Evolutionary conservation across 2,888 invertebrate species (phyloP).

Genomic region (Coleophora flavipennella): DNA sequence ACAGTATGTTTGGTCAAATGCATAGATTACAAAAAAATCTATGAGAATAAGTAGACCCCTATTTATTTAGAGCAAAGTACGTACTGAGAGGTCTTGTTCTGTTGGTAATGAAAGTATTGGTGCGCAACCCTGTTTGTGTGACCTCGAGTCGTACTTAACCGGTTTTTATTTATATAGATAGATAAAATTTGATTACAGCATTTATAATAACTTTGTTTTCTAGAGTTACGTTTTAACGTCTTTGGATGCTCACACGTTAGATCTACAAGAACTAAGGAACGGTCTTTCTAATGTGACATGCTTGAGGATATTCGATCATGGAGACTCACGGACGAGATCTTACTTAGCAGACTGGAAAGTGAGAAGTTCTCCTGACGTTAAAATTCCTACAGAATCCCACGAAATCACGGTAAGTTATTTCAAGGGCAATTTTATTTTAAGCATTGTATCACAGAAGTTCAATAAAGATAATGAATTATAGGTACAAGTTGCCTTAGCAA

Average conservation of each 20-base stretch:
- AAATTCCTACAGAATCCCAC: conserved; percentile 40
- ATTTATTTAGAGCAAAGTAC: too few species aligned
- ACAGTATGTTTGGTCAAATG: too few species aligned
- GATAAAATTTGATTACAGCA: too few species aligned
- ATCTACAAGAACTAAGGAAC: conserved; percentile 74
- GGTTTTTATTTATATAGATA: too few species aligned
- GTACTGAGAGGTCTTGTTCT: too few species aligned
- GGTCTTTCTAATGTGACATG: conserved; percentile 80
- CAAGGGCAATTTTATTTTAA: not conserved
- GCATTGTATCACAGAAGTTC: not conserved
- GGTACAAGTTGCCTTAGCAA: conserved; percentile 53
- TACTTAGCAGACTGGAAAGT: conserved; percentile 66
- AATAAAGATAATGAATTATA: conserved; percentile 13
- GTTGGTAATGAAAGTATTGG: too few species aligned
- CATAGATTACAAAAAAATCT: too few species aligned
- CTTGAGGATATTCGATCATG: conserved; percentile 76
- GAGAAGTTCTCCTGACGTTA: conserved; percentile 32
- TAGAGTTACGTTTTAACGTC: conserved; percentile 64
- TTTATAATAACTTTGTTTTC: conserved; percentile 7
- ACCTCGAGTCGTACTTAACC: too few species aligned
- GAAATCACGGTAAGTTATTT: conserved; percentile 46
- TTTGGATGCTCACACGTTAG: conserved; percentile 77
- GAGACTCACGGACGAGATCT: conserved; percentile 58
- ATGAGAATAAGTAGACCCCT: too few species aligned
- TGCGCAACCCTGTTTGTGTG: too few species aligned